Evolutionary conservation across 2,888 invertebrate species (phyloP).

Genomic region (Cantharis lateralis): DNA sequence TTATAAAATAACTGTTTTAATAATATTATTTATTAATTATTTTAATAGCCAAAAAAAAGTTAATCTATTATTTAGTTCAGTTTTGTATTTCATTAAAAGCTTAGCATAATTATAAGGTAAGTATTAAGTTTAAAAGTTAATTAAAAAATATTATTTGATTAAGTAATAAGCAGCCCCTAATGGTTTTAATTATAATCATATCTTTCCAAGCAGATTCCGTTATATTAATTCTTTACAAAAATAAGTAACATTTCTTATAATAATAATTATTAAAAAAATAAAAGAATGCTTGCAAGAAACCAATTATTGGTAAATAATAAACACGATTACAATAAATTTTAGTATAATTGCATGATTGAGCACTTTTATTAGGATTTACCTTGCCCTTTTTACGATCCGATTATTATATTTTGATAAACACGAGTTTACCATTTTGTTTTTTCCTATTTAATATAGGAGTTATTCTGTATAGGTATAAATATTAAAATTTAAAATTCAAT

Average conservation of each 20-base stretch:
- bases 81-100: neutral
- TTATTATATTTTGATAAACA: neutral
- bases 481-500: neutral
- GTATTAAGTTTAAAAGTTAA: neutral
- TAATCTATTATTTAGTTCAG: neutral
- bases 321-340: neutral
- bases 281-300: neutral
- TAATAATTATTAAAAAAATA: neutral
- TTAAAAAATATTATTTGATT: neutral
- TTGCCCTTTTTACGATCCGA: neutral
- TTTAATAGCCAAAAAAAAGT: neutral
- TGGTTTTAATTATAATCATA: neutral
- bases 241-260: neutral
- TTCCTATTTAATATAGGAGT: neutral
- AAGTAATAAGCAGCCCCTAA: neutral
- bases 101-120: neutral
- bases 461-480: neutral
- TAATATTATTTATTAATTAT: neutral
- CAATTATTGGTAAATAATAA: neutral
- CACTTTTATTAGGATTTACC: neutral
- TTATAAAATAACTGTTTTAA: neutral
- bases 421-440: constrained; percentile 1
- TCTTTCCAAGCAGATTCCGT: neutral
- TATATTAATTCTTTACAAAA: neutral
- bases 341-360: neutral